Base-by-base conservation (phyloP, 2,797 vertebrate genomes). In the Tapera naevia region DNA sequence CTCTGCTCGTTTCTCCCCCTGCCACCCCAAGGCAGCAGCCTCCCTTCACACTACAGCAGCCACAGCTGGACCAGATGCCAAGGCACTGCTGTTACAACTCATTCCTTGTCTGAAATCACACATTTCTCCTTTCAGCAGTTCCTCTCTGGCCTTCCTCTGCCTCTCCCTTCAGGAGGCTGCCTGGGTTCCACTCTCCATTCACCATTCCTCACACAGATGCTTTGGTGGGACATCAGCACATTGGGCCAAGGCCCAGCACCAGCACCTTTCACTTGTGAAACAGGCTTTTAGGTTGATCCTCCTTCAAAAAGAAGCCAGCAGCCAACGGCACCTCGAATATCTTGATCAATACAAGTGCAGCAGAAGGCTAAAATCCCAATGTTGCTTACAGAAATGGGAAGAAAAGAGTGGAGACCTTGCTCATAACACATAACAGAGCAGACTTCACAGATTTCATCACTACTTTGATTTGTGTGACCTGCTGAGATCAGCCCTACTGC, bases 371-470 rank as follows among this genome's bases (percentile, higher is more conserved):
- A 50, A 82, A 64, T 67, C 86, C 80, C 54, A 58, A 4, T 24
- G 37, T 1, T 48, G 69, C 21, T 35, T 21, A 15, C 14, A 57
- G 74, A 43, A 35, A 45, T 1, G 58, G 88, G 37, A 48, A 66
- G 80, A 48, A 10, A 50, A 88, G 82, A 70, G 23, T 1, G 1
- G 32, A 61, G 61, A 62, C 28, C 61, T 89, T 5, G 1, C 84
- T 61, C 8, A 5, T 4, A 19, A 3, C 0, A 1, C 57, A 54
- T 6, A 24, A 2, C 53, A 21, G 48, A 45, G 78, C 61, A 35
- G 60, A 22, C 23, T 37, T 57, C 70, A 72, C 28, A 0, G 2
- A 45, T 45, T 37, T 11, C 50, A 16, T 7, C 11, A 0, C 10
- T 10, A 7, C 27, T 88, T 24, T 1, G 76, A 17, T 46, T 32